Evolutionary conservation across 2,797 vertebrate genomes (phyloP).

Genomic region (Balearica regulorum): DNA sequence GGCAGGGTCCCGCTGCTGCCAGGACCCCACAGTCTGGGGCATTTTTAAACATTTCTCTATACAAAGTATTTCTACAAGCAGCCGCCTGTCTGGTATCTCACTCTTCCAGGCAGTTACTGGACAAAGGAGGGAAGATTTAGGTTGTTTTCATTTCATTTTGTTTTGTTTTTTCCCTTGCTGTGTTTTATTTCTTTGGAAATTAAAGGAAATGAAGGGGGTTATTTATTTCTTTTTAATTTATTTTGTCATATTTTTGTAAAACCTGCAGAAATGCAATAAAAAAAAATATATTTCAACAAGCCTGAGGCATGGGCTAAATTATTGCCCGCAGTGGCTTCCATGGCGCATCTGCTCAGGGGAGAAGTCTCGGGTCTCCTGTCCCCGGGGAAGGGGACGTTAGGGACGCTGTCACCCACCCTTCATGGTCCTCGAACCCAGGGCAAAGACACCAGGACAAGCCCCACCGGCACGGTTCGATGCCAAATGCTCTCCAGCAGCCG

Average conservation of each 20-base stretch:
- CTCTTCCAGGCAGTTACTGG: constrained; percentile 80
- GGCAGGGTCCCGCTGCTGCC: not conserved
- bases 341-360: not conserved
- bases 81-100: not conserved
- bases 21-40: not conserved
- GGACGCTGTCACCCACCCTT: not conserved
- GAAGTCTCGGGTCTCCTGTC: accelerated
- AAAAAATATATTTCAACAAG: constrained; percentile 76
- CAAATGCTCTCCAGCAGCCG: not conserved
- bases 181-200: constrained; percentile 62
- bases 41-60: not conserved
- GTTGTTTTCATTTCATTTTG: not conserved
- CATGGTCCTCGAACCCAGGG: not conserved
- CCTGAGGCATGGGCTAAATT: not conserved
- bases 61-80: not conserved
- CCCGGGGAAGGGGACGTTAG: not conserved
- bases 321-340: accelerated
- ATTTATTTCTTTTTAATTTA: constrained; percentile 99
- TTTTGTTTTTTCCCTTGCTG: not conserved
- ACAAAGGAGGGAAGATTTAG: not conserved
- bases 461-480: accelerated
- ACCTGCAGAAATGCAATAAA: constrained; percentile 91
- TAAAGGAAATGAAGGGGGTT: constrained; percentile 74
- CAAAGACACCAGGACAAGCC: not conserved
- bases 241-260: constrained; percentile 99